phyloP scores from a whole-genome alignment of 2,797 vertebrate genomes.

The Cygnus olor region DNA sequence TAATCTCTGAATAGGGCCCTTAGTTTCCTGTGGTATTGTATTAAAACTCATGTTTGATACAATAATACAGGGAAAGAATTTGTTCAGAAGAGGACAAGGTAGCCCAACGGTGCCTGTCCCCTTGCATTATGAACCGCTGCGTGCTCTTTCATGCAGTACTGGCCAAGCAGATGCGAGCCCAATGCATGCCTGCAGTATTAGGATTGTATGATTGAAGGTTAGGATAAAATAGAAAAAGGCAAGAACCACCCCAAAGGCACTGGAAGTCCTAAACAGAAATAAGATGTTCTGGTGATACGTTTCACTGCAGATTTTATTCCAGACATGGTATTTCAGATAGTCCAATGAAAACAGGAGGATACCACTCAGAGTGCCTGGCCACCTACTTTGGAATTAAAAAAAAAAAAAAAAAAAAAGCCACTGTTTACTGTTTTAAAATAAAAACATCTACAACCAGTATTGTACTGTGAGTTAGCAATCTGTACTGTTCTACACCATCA shows the following conservation, averaged over 20 bases:
- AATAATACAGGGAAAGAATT: conserved; percentile 26
- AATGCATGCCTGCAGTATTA: background rate
- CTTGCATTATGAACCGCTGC: background rate
- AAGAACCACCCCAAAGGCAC: background rate
- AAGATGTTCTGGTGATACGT: background rate
- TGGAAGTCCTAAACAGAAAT: background rate
- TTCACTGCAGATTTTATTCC: accelerated
- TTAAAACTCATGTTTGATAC: conserved; percentile 25
- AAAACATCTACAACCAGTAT: background rate
- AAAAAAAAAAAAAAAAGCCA: background rate
- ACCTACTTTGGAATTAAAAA: background rate
- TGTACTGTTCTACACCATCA: background rate
- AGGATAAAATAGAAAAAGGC: background rate
- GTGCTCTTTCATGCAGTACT: background rate
- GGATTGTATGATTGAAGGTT: background rate
- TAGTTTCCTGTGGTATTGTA: conserved; percentile 34
- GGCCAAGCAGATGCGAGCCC: background rate
- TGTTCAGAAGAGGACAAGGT: conserved; percentile 46
- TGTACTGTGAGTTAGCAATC: background rate
- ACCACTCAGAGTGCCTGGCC: background rate
- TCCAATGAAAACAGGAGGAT: background rate
- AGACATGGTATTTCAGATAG: background rate
- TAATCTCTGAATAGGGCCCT: conserved; percentile 61
- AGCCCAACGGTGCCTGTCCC: background rate
- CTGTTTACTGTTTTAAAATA: conserved; percentile 18